Evolutionary conservation across 1,140 invertebrate species (phyloP).

Genomic region (Xylocopa sonorina): DNA sequence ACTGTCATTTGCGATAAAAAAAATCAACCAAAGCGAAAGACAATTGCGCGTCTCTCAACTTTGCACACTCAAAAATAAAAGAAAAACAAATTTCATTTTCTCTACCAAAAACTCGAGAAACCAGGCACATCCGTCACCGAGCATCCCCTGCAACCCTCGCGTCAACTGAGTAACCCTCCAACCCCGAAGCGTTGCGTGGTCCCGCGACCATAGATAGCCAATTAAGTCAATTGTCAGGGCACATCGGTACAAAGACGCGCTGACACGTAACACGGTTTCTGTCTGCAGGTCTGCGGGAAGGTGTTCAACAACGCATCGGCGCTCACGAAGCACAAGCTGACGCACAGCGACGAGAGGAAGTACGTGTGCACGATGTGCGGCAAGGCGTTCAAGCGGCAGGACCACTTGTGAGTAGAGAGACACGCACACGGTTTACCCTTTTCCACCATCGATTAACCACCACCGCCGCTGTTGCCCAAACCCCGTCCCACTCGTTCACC

Average conservation of each 20-base stretch:
- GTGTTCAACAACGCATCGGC: conserved; percentile 98
- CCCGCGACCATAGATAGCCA: not conserved
- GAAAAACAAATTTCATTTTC: too few species aligned
- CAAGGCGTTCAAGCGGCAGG: conserved; percentile 99
- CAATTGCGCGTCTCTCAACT: too few species aligned
- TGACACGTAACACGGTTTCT: conserved; percentile 70
- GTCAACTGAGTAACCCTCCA: not conserved
- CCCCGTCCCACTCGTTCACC: not conserved
- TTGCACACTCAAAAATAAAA: too few species aligned
- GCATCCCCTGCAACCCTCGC: too few species aligned
- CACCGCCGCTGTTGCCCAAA: not conserved
- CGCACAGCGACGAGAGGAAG: conserved; percentile 98
- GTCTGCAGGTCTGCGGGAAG: conserved; percentile 93
- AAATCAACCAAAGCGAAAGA: not conserved
- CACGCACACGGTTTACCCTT: conserved; percentile 10
- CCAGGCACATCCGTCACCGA: too few species aligned
- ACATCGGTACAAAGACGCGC: conserved; percentile 25
- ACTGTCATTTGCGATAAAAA: not conserved
- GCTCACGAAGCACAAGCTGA: conserved; percentile 98
- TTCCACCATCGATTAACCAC: conserved; percentile 29
- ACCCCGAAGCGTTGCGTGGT: not conserved
- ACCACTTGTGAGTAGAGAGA: conserved; percentile 94
- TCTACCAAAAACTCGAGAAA: too few species aligned
- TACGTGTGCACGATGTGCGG: conserved; percentile 97
- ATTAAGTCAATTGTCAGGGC: conserved; percentile 27